Conservation (phyloP, 1,140 invertebrate genomes). For the Euwallacea fornicatus region DNA sequence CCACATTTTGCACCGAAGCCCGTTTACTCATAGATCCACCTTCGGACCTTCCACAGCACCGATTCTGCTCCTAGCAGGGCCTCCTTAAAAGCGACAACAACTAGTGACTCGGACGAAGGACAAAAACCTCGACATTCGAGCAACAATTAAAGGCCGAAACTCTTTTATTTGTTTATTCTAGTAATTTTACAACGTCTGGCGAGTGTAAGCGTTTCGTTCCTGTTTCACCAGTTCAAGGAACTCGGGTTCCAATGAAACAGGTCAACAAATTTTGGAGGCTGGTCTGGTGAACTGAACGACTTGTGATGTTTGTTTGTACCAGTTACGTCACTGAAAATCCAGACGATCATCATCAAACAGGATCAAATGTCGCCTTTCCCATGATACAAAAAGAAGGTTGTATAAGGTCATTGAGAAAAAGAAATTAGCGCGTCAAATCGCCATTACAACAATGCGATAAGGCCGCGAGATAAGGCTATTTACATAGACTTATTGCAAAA, state of each 20-base stretch:
- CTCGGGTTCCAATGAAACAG: not conserved
- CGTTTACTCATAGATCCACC: no score
- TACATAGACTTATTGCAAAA: conserved; percentile 35
- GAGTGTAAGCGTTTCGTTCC: conserved; percentile 1
- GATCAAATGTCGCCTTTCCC: not conserved
- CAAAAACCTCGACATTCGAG: no score
- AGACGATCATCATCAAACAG: not conserved
- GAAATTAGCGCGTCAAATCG: not conserved
- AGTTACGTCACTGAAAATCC: not conserved
- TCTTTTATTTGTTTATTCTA: not conserved
- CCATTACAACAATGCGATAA: conserved; percentile 3
- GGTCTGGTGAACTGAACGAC: not conserved
- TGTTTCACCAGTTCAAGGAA: conserved; percentile 8
- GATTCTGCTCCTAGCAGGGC: no score
- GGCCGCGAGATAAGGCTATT: conserved; percentile 16
- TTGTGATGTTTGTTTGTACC: not conserved
- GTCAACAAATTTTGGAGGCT: conserved; percentile 10
- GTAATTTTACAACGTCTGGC: not conserved
- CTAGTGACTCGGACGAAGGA: no score
- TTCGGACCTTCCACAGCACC: no score
- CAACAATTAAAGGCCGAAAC: no score
- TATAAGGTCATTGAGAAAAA: conserved; percentile 3
- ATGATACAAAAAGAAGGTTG: not conserved
- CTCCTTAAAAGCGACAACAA: no score
- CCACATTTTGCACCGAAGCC: no score